Conservation (phyloP, 1,140 invertebrate genomes). For the Magallana angulata region DNA sequence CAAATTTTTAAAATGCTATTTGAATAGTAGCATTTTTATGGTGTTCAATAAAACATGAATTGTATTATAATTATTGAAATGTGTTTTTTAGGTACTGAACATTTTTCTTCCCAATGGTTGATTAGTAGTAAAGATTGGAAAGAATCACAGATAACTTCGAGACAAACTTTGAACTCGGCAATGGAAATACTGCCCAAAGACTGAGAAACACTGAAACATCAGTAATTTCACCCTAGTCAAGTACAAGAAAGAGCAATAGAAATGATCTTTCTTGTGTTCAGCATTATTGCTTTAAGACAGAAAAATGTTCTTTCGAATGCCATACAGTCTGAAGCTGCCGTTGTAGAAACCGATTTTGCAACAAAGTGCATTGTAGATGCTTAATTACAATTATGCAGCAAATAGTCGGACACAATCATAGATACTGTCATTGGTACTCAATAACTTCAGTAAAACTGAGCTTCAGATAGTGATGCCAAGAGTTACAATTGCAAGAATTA, state of each 20-base stretch:
- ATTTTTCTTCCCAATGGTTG: too few species aligned
- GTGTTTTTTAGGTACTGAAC: too few species aligned
- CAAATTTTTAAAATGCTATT: too few species aligned
- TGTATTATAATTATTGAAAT: too few species aligned
- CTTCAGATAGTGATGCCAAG: slow-evolving; percentile 27
- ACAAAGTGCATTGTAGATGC: slow-evolving; percentile 24
- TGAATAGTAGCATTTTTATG: too few species aligned
- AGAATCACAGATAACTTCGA: too few species aligned
- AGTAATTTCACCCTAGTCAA: background rate
- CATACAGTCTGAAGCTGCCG: background rate
- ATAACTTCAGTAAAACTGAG: slow-evolving; percentile 3
- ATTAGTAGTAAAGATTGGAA: too few species aligned
- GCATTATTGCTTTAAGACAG: slow-evolving; percentile 36
- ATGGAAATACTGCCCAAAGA: too few species aligned
- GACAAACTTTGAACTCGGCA: too few species aligned
- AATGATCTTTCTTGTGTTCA: background rate
- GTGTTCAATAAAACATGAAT: too few species aligned
- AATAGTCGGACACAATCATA: slow-evolving; percentile 20
- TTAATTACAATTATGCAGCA: background rate
- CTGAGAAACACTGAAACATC: background rate
- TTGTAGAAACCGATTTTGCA: slow-evolving; percentile 16
- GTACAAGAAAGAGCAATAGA: slow-evolving; percentile 31
- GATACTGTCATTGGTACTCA: slow-evolving; percentile 36
- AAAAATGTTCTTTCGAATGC: slow-evolving; percentile 14
- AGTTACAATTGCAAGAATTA: background rate